Base-by-base conservation (phyloP, 2,113 vertebrate species). In the Cathartes aura region DNA sequence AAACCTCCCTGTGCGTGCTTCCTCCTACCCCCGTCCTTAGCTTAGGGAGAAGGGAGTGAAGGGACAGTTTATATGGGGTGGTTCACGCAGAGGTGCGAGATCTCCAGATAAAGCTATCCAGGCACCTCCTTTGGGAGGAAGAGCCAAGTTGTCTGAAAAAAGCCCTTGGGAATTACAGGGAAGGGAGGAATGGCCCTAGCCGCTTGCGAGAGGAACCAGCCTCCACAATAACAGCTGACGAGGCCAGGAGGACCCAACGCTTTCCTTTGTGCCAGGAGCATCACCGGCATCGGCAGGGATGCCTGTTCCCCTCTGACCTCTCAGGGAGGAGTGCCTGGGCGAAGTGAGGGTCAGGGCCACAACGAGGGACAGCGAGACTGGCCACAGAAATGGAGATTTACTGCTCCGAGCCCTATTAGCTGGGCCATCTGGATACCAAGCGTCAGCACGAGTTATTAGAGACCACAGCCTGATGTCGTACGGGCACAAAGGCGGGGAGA, bases 401-500 rank as follows among this genome's bases (percentile, higher is more conserved):
- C 73, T 36, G 89, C 94, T 93, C 40, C 48, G 4, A 97, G 92
- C 23, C 29, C 80, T 76, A 80, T 89, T 89, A 94, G 91, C 93
- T 43, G 81, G 76, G 84, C 97, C 96, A 97, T 88, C 98, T 96
- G 97, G 96, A 97, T 73, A 94, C 89, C 78, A 84, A 87, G 42
- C 42, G 3, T 27, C 93, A 92, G 81, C 93, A 76, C 20, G 12
- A 64, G 87, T 48, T 89, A 55, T 50, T 30, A 50, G 85, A 97
- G 90, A 76, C 87, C 92, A 75, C 83, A 84, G 45, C 34, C 63
- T 74, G 89, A 55, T 42, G 17, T 7, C 42, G 9, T 29, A 45
- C 4, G 22, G 75, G 81, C 88, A 92, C 50, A 72, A 76, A 50
- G 56, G 52, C 42, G 23, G 83, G 60, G 59, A 96, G 78, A 82